A percentile compares a stretch with the other conserved stretches of the same genome.
Conservation (phyloP, 2,888 invertebrate species). For the Sericinus montela region DNA sequence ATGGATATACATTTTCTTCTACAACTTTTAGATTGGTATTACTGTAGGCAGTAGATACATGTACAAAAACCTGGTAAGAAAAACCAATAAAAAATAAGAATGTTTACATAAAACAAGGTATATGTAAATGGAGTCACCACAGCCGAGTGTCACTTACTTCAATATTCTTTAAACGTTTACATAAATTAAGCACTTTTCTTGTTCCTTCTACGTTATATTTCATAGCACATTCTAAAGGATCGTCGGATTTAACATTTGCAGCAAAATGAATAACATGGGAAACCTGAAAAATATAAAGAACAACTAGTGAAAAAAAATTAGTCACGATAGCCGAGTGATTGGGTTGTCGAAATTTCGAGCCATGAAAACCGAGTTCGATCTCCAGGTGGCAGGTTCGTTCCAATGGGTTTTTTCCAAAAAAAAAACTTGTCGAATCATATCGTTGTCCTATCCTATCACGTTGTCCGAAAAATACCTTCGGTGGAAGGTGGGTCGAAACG, state of each 20-base stretch:
- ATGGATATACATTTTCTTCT: slow-evolving; percentile 19
- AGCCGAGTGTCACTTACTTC: slow-evolving; percentile 19
- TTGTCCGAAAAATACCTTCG: too few species aligned
- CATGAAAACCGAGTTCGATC: too few species aligned
- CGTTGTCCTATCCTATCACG: too few species aligned
- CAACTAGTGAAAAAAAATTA: too few species aligned
- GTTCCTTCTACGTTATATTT: slow-evolving; percentile 28
- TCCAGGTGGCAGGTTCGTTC: too few species aligned
- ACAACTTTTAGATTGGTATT: slow-evolving; percentile 15
- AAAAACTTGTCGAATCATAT: too few species aligned
- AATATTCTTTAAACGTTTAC: slow-evolving; percentile 12
- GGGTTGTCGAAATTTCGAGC: too few species aligned
- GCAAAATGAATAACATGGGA: slow-evolving; percentile 34
- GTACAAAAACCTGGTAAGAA: slow-evolving; percentile 17
- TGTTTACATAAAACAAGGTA: too few species aligned
- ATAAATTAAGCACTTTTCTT: slow-evolving; percentile 16
- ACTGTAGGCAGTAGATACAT: slow-evolving; percentile 20
- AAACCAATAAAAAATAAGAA: neutral
- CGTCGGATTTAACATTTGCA: slow-evolving; percentile 32
- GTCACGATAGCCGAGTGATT: too few species aligned
- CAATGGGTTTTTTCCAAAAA: too few species aligned
- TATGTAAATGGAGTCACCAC: too few species aligned
- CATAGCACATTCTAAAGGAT: slow-evolving; percentile 26
- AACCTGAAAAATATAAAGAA: slow-evolving; percentile 22
- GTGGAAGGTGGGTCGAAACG: too few species aligned